Evolutionary conservation across 2,113 vertebrate species (phyloP).

Genomic region (Pelobates fuscus): DNA sequence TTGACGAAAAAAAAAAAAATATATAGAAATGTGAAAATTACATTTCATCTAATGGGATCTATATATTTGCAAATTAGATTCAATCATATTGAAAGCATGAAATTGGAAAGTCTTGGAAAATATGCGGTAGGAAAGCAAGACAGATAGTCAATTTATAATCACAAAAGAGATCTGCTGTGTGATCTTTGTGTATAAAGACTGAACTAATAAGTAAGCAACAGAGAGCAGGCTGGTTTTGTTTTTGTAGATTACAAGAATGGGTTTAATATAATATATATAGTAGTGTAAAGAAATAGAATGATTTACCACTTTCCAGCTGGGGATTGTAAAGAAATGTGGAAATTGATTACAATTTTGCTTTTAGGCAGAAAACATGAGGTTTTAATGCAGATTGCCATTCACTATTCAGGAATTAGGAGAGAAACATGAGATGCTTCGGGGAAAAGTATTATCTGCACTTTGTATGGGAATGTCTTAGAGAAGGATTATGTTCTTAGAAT

Average conservation of each 20-base stretch:
- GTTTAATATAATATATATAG: constrained; percentile 42
- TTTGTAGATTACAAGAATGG: constrained; percentile 39
- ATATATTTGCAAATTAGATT: constrained; percentile 50
- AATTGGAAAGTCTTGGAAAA: constrained; percentile 50
- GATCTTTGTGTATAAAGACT: constrained; percentile 39
- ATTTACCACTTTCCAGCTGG: constrained; percentile 43
- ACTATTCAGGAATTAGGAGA: constrained; percentile 42
- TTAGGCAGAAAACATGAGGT: constrained; percentile 45
- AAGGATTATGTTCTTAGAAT: constrained; percentile 43
- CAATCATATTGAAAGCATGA: constrained; percentile 50
- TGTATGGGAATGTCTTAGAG: constrained; percentile 37
- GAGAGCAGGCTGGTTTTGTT: constrained; percentile 12
- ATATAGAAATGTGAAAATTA: constrained; percentile 37
- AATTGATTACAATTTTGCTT: constrained; percentile 49
- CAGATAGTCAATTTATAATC: constrained; percentile 43
- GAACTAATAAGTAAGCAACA: constrained; percentile 24
- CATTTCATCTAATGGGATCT: constrained; percentile 38
- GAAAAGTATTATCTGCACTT: constrained; percentile 44
- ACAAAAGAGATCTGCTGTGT: constrained; percentile 42
- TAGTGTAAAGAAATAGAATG: constrained; percentile 22
- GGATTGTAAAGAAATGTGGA: constrained; percentile 41
- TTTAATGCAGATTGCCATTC: constrained; percentile 50
- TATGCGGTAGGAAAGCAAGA: constrained; percentile 36
- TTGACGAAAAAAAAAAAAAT: constrained; percentile 26
- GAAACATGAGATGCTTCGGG: constrained; percentile 39